Conservation (phyloP, 2,888 invertebrate genomes). For the Poecilus cupreus region DNA sequence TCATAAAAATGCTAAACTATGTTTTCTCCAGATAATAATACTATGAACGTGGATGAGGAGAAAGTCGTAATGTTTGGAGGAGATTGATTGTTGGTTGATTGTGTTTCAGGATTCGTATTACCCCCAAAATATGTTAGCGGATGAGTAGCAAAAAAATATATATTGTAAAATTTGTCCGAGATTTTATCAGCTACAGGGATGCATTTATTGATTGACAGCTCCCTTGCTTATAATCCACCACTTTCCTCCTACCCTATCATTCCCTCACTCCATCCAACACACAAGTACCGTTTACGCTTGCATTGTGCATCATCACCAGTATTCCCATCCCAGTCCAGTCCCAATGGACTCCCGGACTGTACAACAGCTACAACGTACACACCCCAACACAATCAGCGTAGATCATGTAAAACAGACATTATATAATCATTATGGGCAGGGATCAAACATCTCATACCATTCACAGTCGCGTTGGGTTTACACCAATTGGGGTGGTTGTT, state of each 20-base stretch:
- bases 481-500: too few species aligned
- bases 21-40: too few species aligned
- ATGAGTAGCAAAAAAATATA: too few species aligned
- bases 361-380: neutral
- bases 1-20: too few species aligned
- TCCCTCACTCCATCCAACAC: neutral
- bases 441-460: slow-evolving; percentile 38
- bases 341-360: neutral
- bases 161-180: too few species aligned
- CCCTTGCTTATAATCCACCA: neutral
- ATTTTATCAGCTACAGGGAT: too few species aligned
- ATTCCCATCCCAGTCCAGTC: neutral
- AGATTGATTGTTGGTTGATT: too few species aligned
- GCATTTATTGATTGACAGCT: too few species aligned
- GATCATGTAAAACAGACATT: slow-evolving; percentile 51
- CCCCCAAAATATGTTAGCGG: too few species aligned
- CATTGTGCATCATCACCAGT: neutral
- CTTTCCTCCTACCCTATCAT: neutral
- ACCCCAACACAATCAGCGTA: slow-evolving; percentile 41
- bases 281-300: neutral
- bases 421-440: slow-evolving; percentile 45
- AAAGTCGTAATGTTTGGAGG: too few species aligned
- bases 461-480: neutral
- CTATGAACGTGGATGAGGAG: too few species aligned
- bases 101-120: too few species aligned